Evolutionary conservation across 2,113 vertebrate genomes (phyloP).

Genomic region (Polypterus senegalus): DNA sequence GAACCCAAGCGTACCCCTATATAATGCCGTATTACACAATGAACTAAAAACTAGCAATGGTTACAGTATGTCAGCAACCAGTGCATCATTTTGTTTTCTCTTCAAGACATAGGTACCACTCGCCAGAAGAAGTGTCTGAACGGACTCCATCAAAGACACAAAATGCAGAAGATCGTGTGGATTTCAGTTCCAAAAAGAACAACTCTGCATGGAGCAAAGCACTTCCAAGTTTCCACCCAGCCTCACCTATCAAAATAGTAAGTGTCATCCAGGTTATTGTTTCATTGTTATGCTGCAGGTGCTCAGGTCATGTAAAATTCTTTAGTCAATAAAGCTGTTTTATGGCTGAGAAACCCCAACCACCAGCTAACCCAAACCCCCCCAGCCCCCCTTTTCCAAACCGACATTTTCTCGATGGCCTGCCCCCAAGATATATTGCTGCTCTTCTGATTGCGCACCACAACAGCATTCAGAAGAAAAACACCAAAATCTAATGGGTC

Average conservation of each 20-base stretch:
- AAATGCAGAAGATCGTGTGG: constrained; percentile 37
- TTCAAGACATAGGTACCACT: constrained; percentile 51
- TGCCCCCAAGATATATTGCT: too few relatives aligned
- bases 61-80: too few relatives aligned
- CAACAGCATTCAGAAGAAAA: constrained; percentile 23
- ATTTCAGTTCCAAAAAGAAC: constrained; percentile 27
- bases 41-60: too few relatives aligned
- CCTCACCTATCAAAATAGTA: constrained; percentile 69
- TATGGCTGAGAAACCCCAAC: constrained; percentile 8
- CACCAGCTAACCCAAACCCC: too few relatives aligned
- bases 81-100: constrained; percentile 15
- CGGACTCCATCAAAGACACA: constrained; percentile 38
- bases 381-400: not conserved
- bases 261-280: constrained; percentile 47
- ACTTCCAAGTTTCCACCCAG: constrained; percentile 55
- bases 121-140: constrained; percentile 48
- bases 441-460: constrained; percentile 18
- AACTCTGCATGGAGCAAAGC: constrained; percentile 49
- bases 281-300: constrained; percentile 14
- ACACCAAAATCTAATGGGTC: constrained; percentile 22
- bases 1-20: too few relatives aligned
- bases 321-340: constrained; percentile 21
- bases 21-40: too few relatives aligned
- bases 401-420: too few relatives aligned
- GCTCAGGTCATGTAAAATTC: constrained; percentile 27